Evolutionary conservation across 2,113 vertebrate species (phyloP), one percentile per base, ranked within the genome.

Genomic region (Ellobius talpinus): DNA sequence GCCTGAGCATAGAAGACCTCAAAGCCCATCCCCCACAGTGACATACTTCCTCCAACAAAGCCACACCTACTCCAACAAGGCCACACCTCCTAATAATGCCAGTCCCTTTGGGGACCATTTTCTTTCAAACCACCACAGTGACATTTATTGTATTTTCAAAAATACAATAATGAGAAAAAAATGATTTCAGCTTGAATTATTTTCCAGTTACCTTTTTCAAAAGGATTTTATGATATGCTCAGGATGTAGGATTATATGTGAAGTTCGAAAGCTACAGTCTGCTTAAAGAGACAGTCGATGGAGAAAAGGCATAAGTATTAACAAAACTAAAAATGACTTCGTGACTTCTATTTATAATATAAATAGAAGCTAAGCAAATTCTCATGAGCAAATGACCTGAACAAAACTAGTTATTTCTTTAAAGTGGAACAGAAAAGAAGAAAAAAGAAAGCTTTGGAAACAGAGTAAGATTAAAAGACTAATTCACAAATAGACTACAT

Each of bases 381-480:
- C n/a, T 90, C 55, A 47, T 26, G 24, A 72, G 45, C 58, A 73
- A 90, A 78, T 76, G n/a, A 31, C 50, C 52, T 92, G 39, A 92
- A 87, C 76, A 90, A 93, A 96, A 61, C 45, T 3, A 58, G 7
- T 93, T 81, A 58, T 82, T 65, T 55, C 52, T 89, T 77, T 58
- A 66, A 68, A 61, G 55, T 1, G 19, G 42, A n/a, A 13, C 9
- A 24, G 24, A 73, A 39, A 39, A 4, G 7, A 9, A 42, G 8
- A 90, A 79, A 17, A 13, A 1, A 72, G 42, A 39, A 24, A 79
- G 23, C 36, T 95, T 66, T 88, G 47, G 85, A 94, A 91, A 90
- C 42, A 89, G 8, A 85, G 50, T 65, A 33, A 90, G 84, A 78
- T 95, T 63, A 93, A 90, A 96, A 94, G 36, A 79, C 2, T 33